Evolutionary conservation across 2,888 invertebrate species (phyloP), one percentile per base, ranked within the genome.

Genomic region (Mythimna impura): DNA sequence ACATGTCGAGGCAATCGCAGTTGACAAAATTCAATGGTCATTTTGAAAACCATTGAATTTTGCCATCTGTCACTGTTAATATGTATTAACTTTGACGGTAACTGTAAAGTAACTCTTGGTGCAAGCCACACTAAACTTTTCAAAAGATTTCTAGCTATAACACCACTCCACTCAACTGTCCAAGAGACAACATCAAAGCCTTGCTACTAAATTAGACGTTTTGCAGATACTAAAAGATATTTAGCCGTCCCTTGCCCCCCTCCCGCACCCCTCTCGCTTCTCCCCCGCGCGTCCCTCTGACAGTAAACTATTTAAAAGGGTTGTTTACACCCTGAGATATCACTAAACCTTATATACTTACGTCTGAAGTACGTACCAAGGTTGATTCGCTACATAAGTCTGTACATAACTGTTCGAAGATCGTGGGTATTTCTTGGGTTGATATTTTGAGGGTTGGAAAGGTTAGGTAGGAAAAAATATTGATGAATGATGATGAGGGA

Each of bases 171-270:
- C 54, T 70, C 66, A 7, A 70, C 81, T 74, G 14, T 86, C 83
- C 73, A 81, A 83, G 83, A 88, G 89, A 90, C 90, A 90, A 92
- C 92, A 93, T 93, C 93, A 93, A 93, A 94, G 93, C 92, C 91
- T 92, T 87, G 91, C 91, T 91, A 91, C 93, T 93, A 93, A 93
- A 93, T 94, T 93, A 94, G 93, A 93, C 93, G 92, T 94, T 94
- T 94, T 93, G 92, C 94, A 95, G 94, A 94, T 93, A 94, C 93
- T 94, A 94, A 95, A 94, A 93, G 93, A 94, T 94, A 94, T 94
- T 94, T 94, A 92, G 92, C 89, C 82, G 86, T 85, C 87, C 86
- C 85, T 86, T 87, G 78, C 71, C 81, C 84, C 86, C 72, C 79
- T 43, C 83, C 75, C 76, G 57, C 60, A 30, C 40, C 64, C 55